These are phyloP conservation scores for Calephelis nemesis DNA, from an alignment of 1,140 invertebrate species.

Conservation along the genomic window DNA sequence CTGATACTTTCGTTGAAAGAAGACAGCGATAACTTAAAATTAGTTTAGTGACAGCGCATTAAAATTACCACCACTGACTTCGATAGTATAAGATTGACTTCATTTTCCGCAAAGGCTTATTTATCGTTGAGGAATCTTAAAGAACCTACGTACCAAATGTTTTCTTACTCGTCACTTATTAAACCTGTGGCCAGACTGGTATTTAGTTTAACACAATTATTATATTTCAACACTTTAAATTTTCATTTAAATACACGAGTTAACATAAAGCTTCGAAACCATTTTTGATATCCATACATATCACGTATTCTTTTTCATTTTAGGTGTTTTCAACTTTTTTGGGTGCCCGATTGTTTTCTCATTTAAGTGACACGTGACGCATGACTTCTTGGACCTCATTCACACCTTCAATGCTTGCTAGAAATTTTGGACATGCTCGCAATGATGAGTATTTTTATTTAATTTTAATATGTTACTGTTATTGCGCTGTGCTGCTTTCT, in stretches of 20 bases:
- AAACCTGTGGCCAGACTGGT: no score
- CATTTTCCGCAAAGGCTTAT: no score
- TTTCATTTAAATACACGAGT: neutral
- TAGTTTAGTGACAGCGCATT: no score
- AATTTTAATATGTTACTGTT: conserved; percentile 39
- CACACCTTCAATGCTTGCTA: conserved; percentile 68
- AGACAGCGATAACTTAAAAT: no score
- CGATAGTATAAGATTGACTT: no score
- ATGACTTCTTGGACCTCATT: conserved; percentile 55
- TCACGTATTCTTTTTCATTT: conserved; percentile 77
- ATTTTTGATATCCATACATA: conserved; percentile 49
- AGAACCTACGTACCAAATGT: no score
- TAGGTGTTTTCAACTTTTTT: conserved; percentile 80
- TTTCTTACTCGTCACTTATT: no score
- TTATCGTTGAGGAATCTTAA: no score
- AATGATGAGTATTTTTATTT: conserved; percentile 79
- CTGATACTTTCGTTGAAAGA: no score
- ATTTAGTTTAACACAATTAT: no score
- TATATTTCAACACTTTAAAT: neutral
- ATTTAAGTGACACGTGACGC: conserved; percentile 74
- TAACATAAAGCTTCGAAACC: conserved; percentile 14
- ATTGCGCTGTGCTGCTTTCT: conserved; percentile 7
- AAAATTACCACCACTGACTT: no score
- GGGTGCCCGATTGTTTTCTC: conserved; percentile 79
- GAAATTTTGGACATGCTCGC: conserved; percentile 70